Base-by-base conservation (phyloP, 2,113 vertebrate species). In the Passerina amoena region DNA sequence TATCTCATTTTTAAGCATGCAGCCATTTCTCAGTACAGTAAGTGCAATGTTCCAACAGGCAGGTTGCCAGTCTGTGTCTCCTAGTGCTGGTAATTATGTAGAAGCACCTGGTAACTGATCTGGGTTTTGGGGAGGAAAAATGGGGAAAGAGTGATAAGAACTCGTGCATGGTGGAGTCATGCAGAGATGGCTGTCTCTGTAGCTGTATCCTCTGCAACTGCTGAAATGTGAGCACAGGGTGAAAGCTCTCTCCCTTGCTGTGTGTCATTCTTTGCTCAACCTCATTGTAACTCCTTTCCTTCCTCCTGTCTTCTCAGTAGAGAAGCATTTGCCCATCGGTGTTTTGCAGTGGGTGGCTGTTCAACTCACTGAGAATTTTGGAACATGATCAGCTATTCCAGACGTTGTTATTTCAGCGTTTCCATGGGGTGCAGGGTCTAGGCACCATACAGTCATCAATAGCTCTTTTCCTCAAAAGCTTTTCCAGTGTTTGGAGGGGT, bases 351-450 rank as follows among this genome's bases (percentile, higher is more conserved):
- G 22, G 40, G 56, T 70, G 78, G 30, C 69, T 71, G 20, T 60
- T 79, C 35, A 85, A 31, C 65, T 88, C 38, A 60, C 15, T 48
- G 47, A 19, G 50, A 77, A 72, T 53, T 63, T 21, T 82, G 66
- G 40, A 68, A 63, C 1, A 5, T 20, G 33, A 38, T 27, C 0
- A 0, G 57, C 28, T 60, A 12, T n/a, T 48, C n/a, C 45, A 82
- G 47, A 6, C 5, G 1, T 47, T 72, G 66, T 15, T 71, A 9
- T n/a, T 23, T 66, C 31, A 25, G 44, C 37, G 38, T 82, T 89
- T 71, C 54, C 37, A 21, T 12, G 13, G 24, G 14, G 5, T 48
- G 37, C 21, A 76, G 37, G n/a, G 35, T 16, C 48, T 11, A 9
- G 50, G 66, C 73, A 71, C 61, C 22, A 21, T 4, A 4, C 17